phyloP scores from a whole-genome alignment of 2,888 invertebrate genomes.

The Epistrophella euchroma region DNA sequence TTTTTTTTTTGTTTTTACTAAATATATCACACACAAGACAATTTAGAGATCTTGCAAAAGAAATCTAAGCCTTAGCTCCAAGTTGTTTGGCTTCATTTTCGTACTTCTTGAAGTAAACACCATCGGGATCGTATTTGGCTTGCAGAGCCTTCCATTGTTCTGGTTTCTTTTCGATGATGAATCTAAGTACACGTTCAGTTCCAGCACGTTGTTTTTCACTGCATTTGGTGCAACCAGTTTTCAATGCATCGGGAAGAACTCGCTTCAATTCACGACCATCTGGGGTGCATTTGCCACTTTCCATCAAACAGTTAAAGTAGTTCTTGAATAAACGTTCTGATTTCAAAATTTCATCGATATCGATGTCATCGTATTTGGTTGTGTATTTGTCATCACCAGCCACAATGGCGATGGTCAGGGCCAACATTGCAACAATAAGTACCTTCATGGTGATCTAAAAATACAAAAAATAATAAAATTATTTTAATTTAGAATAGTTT shows the following conservation, averaged over 20 bases:
- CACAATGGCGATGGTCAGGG: constrained; percentile 82
- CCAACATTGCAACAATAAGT: constrained; percentile 82
- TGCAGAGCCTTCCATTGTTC: constrained; percentile 87
- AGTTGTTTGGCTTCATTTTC: constrained; percentile 85
- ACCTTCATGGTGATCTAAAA: constrained; percentile 83
- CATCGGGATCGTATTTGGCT: constrained; percentile 88
- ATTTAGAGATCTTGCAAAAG: constrained; percentile 11
- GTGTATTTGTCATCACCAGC: constrained; percentile 85
- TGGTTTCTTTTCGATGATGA: constrained; percentile 87
- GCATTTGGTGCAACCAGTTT: constrained; percentile 88
- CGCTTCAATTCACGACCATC: constrained; percentile 89
- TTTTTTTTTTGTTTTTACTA: constrained; percentile 26
- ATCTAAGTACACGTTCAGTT: constrained; percentile 87
- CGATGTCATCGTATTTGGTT: constrained; percentile 88
- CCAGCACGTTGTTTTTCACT: constrained; percentile 87
- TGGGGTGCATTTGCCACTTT: constrained; percentile 87
- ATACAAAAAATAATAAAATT: not conserved
- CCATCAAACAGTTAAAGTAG: constrained; percentile 88
- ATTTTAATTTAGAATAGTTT: no score
- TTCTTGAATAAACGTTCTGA: constrained; percentile 87
- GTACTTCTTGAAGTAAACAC: constrained; percentile 88
- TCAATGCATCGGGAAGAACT: constrained; percentile 89
- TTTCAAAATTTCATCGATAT: constrained; percentile 87
- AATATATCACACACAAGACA: constrained; percentile 66
- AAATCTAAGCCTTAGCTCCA: constrained; percentile 82